phyloP scores from a whole-genome alignment of 1,140 invertebrate genomes.

The Sesamia nonagrioides region DNA sequence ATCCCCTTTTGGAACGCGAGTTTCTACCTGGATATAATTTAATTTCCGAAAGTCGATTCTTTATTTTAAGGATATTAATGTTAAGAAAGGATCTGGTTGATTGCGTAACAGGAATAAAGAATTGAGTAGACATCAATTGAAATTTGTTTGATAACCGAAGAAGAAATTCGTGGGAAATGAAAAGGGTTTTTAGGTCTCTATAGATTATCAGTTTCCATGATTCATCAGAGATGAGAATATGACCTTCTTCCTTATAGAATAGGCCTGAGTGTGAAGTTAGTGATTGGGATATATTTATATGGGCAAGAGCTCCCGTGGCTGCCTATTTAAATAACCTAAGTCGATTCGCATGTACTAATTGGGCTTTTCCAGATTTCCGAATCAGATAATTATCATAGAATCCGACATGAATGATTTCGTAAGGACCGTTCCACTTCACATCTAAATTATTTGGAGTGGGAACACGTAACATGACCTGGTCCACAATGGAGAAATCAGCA shows the following conservation, averaged over 20 bases:
- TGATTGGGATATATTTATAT: constrained; percentile 21
- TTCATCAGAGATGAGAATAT: constrained; percentile 41
- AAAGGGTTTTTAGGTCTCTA: constrained; percentile 50
- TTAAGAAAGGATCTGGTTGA: constrained; percentile 53
- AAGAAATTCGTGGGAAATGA: constrained; percentile 52
- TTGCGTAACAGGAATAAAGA: constrained; percentile 23
- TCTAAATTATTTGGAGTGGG: too few relatives aligned
- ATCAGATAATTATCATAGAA: not conserved
- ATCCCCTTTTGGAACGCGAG: constrained; percentile 51
- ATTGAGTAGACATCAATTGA: not conserved
- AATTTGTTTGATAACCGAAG: constrained; percentile 42
- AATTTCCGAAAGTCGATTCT: constrained; percentile 21
- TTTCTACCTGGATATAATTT: constrained; percentile 42
- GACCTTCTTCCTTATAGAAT: constrained; percentile 38
- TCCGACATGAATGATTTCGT: constrained; percentile 42
- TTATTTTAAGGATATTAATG: constrained; percentile 50
- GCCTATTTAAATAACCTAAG: too few relatives aligned
- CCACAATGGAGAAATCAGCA: too few relatives aligned
- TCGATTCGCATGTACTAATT: too few relatives aligned
- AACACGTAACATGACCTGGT: too few relatives aligned
- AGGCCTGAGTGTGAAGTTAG: constrained; percentile 17
- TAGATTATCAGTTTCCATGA: constrained; percentile 59
- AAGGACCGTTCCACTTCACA: constrained; percentile 75
- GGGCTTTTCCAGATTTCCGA: not conserved
- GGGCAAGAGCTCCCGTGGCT: constrained; percentile 17